These are phyloP conservation scores for Nibea coibor DNA, from an alignment of 2,113 vertebrate species.

Conservation along the genomic window DNA sequence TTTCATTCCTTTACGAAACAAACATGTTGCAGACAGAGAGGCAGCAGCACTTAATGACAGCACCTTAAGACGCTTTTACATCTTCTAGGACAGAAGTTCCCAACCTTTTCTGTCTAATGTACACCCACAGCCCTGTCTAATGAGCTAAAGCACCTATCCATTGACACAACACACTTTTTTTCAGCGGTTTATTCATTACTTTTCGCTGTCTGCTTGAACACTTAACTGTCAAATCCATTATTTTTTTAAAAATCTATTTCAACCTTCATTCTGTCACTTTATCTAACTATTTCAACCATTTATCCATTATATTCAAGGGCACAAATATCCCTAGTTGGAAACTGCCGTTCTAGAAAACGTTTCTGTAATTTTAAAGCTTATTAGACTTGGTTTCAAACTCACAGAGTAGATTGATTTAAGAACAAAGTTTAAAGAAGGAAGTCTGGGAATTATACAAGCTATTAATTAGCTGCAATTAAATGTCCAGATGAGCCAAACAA, in stretches of 20 bases:
- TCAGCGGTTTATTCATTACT: too few species aligned
- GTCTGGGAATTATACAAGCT: not conserved
- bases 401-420: not conserved
- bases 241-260: not conserved
- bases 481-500: not conserved
- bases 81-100: not conserved
- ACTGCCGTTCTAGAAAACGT: not conserved
- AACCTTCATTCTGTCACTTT: not conserved
- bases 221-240: too few species aligned
- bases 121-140: not conserved
- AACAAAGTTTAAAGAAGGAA: not conserved
- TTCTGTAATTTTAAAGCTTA: not conserved
- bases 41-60: not conserved
- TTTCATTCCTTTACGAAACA: not conserved
- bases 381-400: not conserved
- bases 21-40: not conserved
- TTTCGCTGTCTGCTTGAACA: too few species aligned
- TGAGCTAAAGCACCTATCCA: not conserved
- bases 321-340: not conserved
- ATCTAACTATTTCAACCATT: not conserved
- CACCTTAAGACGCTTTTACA: not conserved
- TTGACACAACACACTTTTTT: not conserved
- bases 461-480: constrained; percentile 24
- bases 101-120: not conserved
- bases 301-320: not conserved